Base-by-base conservation (phyloP, 2,113 vertebrate species). In the Ameiurus melas region DNA sequence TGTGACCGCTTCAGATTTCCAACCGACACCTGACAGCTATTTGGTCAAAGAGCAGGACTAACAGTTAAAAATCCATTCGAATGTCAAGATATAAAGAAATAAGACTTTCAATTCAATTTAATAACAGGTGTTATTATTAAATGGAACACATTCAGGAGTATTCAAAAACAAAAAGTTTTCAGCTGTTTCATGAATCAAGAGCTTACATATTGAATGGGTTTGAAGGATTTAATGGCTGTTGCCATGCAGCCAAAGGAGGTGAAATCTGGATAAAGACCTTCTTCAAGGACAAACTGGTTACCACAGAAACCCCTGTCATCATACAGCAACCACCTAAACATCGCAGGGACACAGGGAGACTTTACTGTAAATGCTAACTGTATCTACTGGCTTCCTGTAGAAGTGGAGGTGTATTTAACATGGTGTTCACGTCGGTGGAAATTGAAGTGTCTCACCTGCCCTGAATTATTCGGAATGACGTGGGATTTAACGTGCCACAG, bases 191-290 rank as follows among this genome's bases (percentile, higher is more conserved):
- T 70, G 9, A 55, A 39, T 36, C 14, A 43, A 58, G 8, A 77
- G 91, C 97, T 96, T 94, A 97, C 97, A 25, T 96, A 95, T 93
- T 94, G 94, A 94, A 97, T 93, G 90, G 96, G 96, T 93, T 93
- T 96, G 87, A 97, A 94, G 71, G 95, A 97, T 92, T 92, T 95
- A 93, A 97, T 91, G 93, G 90, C 73, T 91, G 95, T 91, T 83
- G 90, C 53, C 0, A 93, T 92, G 90, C 96, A 97, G 88, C 96
- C 96, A 88, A 96, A 96, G 89, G 96, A 96, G 92, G 90, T 91
- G 87, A 97, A 96, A 90, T 97, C 95, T 91, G 93, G 75, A 7
- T 97, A 97, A 90, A 96, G 95, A 47, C 96, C 97, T 94, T 97
- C 97, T 93, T 96, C 95, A 91, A 97, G 91, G 78, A 97, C 95